Conservation (phyloP, 1,140 invertebrate genomes). For the Trachymyrmex septentrionalis region DNA sequence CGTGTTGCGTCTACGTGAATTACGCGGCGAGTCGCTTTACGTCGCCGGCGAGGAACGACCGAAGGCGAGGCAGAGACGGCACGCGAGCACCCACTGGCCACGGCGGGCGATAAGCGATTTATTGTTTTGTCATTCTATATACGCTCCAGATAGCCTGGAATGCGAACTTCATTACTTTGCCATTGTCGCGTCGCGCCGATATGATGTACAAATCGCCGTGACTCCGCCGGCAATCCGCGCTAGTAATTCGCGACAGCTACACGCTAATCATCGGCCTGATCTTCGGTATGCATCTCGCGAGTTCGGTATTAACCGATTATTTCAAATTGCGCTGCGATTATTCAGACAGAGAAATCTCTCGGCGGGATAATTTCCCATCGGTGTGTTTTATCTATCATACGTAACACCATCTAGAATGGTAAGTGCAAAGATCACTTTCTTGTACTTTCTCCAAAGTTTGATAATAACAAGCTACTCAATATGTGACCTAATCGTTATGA, state of each 20-base stretch:
- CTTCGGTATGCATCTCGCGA: constrained; percentile 12
- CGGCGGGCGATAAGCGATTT: constrained; percentile 59
- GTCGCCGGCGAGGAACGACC: constrained; percentile 43
- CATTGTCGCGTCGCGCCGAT: neutral
- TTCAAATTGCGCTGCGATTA: neutral
- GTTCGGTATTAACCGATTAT: constrained; percentile 11
- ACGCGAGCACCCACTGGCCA: constrained; percentile 48
- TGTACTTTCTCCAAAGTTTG: neutral
- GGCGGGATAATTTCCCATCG: neutral
- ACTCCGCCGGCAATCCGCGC: constrained; percentile 10
- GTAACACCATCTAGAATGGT: neutral
- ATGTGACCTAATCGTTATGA: no score
- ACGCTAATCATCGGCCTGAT: constrained; percentile 39
- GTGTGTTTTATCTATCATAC: neutral
- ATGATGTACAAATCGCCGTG: constrained; percentile 43
- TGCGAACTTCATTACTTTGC: constrained; percentile 60
- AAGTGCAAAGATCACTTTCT: neutral
- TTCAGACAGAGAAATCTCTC: neutral
- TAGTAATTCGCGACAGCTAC: constrained; percentile 30
- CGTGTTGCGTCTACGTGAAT: constrained; percentile 63
- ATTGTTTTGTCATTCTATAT: constrained; percentile 68
- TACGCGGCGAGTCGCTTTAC: constrained; percentile 59
- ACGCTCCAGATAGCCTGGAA: constrained; percentile 64
- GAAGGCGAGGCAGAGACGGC: constrained; percentile 40
- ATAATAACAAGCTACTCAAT: neutral